Evolutionary conservation across 2,888 invertebrate genomes (phyloP), one percentile per base, ranked within the genome.

Genomic region (Noctua janthina): DNA sequence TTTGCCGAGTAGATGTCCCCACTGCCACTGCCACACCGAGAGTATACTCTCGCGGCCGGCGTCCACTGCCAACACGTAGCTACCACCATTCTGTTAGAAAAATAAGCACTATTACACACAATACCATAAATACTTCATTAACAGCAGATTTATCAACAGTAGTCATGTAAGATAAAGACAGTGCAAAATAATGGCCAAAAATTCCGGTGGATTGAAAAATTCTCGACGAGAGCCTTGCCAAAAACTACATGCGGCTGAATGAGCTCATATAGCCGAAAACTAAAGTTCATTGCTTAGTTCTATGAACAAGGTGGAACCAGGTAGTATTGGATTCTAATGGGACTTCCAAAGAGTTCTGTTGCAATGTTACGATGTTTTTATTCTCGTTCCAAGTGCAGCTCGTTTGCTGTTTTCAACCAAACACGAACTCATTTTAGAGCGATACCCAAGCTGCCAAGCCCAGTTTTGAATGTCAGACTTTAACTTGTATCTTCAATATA

Each of bases 1-100:
- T 98, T 99, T 99, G 79, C 99, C 99, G 15, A 99, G 97, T n/a
- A 99, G 97, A 95, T 98, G 98, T 75, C 99, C 99, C 98, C 99
- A 99, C 92, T 99, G 98, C 99, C 99, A 99, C 91, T 99, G 99
- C 99, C 99, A 99, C 0, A 99, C 99, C 0, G 99, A 99, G 6
- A 99, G 97, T 84, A 99, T 98, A 92, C 99, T 98, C 94, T 99
- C 99, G 73, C 98, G 97, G 0, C 99, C 99, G 7, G 98, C 98
- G 93, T 99, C 99, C 54, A 99, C 98, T 0, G 99, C 99, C 88
- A 99, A 94, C 69, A 99, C 98, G 94, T 99, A 99, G 93, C 98
- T 99, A 29, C 99, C 99, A 2, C 99, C 98, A 91, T 99, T 99
- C 99, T 99, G 94, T 77, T 29, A 7, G 5, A 49, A 39, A n/a